These are phyloP conservation scores for Tragelaphus imberbis DNA, from an alignment of 2,113 vertebrate species.

Conservation along the genomic window DNA sequence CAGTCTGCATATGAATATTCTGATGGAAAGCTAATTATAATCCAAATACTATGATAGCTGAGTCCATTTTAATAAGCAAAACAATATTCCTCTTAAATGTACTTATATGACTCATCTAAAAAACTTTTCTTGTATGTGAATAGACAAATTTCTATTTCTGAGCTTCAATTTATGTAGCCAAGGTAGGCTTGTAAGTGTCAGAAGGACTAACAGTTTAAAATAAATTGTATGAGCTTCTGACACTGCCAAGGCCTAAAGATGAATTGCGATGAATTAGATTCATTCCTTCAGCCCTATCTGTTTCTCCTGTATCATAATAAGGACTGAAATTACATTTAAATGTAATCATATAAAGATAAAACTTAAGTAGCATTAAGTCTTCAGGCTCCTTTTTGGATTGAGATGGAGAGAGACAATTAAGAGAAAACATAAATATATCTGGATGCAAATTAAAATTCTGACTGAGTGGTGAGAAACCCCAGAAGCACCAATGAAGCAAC, in stretches of 20 bases:
- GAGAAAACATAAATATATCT: neutral
- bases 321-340: neutral
- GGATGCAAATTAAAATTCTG: neutral
- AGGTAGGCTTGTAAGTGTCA: neutral
- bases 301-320: neutral
- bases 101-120: neutral
- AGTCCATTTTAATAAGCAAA: constrained; percentile 7
- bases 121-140: neutral
- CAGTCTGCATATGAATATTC: neutral
- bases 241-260: constrained; percentile 11
- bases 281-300: neutral
- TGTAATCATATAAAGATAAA: constrained; percentile 18
- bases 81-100: neutral
- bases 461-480: neutral
- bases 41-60: neutral
- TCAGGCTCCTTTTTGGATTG: neutral
- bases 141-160: constrained; percentile 9
- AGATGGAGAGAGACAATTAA: constrained; percentile 25
- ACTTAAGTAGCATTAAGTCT: neutral
- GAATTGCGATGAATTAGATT: constrained; percentile 5
- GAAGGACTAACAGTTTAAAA: constrained; percentile 7
- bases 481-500: neutral
- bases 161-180: neutral
- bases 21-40: neutral
- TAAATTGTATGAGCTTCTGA: neutral